Conservation (phyloP, 2,797 vertebrate species). For the Basileuterus tristriatus region DNA sequence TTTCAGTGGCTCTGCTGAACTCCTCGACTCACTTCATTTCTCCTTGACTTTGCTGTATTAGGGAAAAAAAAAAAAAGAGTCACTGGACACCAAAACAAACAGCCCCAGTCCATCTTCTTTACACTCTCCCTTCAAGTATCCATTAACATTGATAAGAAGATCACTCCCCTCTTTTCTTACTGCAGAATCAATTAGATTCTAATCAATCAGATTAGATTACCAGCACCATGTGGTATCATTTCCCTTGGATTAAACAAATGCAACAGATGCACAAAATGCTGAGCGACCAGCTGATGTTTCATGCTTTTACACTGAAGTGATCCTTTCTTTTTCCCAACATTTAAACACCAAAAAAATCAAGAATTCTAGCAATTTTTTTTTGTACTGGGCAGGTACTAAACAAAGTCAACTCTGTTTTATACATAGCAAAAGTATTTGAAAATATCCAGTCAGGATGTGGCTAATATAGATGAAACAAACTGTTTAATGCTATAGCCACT, state of each 20-base stretch:
- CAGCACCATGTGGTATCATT: not conserved
- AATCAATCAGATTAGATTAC: not conserved
- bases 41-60: not conserved
- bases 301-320: not conserved
- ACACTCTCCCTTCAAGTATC: not conserved
- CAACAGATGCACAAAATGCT: not conserved
- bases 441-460: not conserved
- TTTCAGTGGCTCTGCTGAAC: not conserved
- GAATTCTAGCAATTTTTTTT: not conserved
- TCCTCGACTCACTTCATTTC: not conserved
- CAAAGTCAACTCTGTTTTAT: not conserved
- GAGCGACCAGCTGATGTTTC: not conserved
- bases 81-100: not conserved
- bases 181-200: not conserved
- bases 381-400: not conserved
- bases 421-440: not conserved
- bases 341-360: not conserved
- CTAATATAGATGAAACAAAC: constrained; percentile 47
- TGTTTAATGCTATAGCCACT: not conserved
- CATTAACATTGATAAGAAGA: not conserved
- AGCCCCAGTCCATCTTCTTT: not conserved
- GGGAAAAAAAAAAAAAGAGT: not conserved
- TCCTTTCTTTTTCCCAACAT: not conserved
- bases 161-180: not conserved
- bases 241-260: not conserved